Conservation (phyloP, 2,888 invertebrate species). For the Uloborus plumipes region DNA sequence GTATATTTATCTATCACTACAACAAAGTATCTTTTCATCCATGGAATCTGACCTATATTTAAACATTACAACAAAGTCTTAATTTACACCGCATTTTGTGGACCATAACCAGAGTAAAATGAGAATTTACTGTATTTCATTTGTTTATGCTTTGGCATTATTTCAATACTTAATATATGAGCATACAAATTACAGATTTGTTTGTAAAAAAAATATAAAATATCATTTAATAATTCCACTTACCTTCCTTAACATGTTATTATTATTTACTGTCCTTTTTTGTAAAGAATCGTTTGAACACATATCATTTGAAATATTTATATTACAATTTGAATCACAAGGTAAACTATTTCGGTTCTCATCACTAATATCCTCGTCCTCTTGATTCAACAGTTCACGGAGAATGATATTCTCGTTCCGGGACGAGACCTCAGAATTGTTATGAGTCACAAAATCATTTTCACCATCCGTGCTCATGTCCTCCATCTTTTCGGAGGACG, state of each 20-base stretch:
- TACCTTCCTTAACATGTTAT: slow-evolving; percentile 75
- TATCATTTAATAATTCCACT: slow-evolving; percentile 2
- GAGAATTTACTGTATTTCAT: no score
- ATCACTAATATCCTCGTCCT: slow-evolving; percentile 77
- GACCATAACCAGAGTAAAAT: no score
- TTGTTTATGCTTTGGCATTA: no score
- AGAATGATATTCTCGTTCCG: slow-evolving; percentile 72
- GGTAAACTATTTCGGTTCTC: slow-evolving; percentile 67
- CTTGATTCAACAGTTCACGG: slow-evolving; percentile 78
- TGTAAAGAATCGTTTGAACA: slow-evolving; percentile 46
- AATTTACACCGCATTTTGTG: no score
- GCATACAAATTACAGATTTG: neutral
- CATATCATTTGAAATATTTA: slow-evolving; percentile 23
- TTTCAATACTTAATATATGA: no score
- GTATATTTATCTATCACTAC: no score
- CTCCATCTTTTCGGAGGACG: slow-evolving; percentile 37
- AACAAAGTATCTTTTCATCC: no score
- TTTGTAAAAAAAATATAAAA: neutral
- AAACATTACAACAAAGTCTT: no score
- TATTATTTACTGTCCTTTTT: slow-evolving; percentile 60
- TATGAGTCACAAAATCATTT: slow-evolving; percentile 28
- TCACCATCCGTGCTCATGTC: slow-evolving; percentile 16
- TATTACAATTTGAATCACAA: slow-evolving; percentile 56
- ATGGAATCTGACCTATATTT: no score
- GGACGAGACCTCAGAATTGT: slow-evolving; percentile 24